Percentiles rank a stretch among this genome's conserved stretches.
Conservation (phyloP, 1,140 invertebrate genomes). For the Heliconius congener region DNA sequence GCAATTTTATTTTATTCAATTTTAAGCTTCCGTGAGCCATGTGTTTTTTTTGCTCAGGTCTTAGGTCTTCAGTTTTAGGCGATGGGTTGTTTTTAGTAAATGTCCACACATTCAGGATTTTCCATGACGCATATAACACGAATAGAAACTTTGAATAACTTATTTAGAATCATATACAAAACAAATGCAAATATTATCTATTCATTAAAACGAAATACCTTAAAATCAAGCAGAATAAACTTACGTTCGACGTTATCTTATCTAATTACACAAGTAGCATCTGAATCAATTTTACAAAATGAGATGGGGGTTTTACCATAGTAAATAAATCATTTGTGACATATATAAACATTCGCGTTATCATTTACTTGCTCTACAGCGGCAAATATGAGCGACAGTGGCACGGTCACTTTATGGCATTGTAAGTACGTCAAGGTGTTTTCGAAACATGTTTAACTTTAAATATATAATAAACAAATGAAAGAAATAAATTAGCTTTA, state of each 20-base stretch:
- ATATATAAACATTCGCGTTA: conserved; percentile 55
- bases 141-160: neutral
- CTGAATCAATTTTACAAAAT: conserved; percentile 61
- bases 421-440: conserved; percentile 46
- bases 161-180: neutral
- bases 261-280: conserved; percentile 52
- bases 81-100: no score
- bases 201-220: neutral
- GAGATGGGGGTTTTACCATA: conserved; percentile 57
- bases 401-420: conserved; percentile 56
- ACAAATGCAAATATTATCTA: neutral
- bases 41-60: no score
- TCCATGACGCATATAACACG: neutral
- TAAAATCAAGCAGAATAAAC: conserved; percentile 16
- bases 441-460: conserved; percentile 37
- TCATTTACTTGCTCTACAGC: conserved; percentile 49
- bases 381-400: conserved; percentile 57
- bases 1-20: no score
- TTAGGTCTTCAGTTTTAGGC: no score
- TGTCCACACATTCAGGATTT: no score
- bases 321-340: conserved; percentile 62
- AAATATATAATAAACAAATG: no score
- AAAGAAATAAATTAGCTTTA: no score
- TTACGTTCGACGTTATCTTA: conserved; percentile 38
- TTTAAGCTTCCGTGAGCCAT: no score